phyloP scores from a whole-genome alignment of 2,797 vertebrate species.

The Cetoscarus ocellatus region DNA sequence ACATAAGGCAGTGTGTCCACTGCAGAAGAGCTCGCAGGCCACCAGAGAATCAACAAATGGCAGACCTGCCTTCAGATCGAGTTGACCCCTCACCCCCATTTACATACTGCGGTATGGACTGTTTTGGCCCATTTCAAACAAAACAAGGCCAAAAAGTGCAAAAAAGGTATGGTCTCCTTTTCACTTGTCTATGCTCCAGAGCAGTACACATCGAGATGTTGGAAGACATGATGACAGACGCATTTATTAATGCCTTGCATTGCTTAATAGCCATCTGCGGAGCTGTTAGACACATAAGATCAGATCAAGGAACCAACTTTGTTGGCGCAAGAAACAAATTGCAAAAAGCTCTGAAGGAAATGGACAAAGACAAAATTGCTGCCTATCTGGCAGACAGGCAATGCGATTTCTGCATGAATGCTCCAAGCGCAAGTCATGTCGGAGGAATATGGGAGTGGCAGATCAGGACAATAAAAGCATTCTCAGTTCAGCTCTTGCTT shows the following conservation, averaged over 20 bases:
- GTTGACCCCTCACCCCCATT: background rate
- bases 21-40: background rate
- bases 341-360: background rate
- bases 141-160: background rate
- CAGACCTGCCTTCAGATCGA: background rate
- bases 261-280: background rate
- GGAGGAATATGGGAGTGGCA: slow-evolving; percentile 20
- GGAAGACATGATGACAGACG: background rate
- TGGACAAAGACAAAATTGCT: slow-evolving; percentile 13
- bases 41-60: background rate
- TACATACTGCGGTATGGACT: background rate
- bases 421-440: slow-evolving; percentile 8
- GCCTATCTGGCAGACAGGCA: slow-evolving; percentile 18
- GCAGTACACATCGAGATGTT: background rate
- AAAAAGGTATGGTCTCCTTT: background rate
- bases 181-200: background rate
- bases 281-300: slow-evolving; percentile 32
- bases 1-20: background rate
- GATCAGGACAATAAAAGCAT: slow-evolving; percentile 22
- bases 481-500: background rate
- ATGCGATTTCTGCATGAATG: slow-evolving; percentile 28
- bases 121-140: background rate
- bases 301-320: background rate
- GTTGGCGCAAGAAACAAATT: background rate
- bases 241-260: background rate